Base-by-base conservation (phyloP, 2,888 invertebrate genomes). In the Diadegma fenestrale region DNA sequence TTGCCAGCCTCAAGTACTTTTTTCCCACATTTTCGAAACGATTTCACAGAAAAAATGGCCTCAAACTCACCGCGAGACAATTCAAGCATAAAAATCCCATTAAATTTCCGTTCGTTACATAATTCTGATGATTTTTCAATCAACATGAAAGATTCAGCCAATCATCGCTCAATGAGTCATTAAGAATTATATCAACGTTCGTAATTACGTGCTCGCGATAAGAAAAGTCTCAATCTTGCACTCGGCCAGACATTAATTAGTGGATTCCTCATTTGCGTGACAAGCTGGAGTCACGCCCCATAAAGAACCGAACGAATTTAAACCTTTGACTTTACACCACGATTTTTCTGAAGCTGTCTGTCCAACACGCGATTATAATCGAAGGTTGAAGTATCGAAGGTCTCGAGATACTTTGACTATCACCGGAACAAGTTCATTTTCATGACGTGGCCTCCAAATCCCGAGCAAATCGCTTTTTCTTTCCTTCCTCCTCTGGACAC, bases 351-450 rank as follows among this genome's bases (percentile, higher is more conserved):
- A 7, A n/a, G 12, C 58, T 14, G n/a, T 30, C 22, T 71, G 64
- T n/a, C 6, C 48, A 66, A 58, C 37, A 2, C 37, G 51, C 77
- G 77, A 33, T 82, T 26, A 22, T 22, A 37, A 37, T 43, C 77
- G 82, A 66, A 66, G 82, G 78, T 64, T 61, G 66, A 68, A 68
- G 41, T 54, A 19, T 22, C 78, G 66, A 78, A 66, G 48, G 54
- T 64, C 45, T 19, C 26, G 10, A 3, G 33, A 30, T n/a, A 68
- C 51, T 75, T 61, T 61, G 61, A 26, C 33, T 45, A 48, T 54
- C n/a, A 19, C 30, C n/a, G 63, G 33, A n/a, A 51, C n/a, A n/a
- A n/a, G 48, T 6, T 51, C n/a, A 51, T 51, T 63, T 17, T n/a
- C 30, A 37, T 30, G 37, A n/a, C 37, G 2, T 7, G 19, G n/a